Conservation (phyloP, 1,140 invertebrate species). For the Eueides isabella region DNA sequence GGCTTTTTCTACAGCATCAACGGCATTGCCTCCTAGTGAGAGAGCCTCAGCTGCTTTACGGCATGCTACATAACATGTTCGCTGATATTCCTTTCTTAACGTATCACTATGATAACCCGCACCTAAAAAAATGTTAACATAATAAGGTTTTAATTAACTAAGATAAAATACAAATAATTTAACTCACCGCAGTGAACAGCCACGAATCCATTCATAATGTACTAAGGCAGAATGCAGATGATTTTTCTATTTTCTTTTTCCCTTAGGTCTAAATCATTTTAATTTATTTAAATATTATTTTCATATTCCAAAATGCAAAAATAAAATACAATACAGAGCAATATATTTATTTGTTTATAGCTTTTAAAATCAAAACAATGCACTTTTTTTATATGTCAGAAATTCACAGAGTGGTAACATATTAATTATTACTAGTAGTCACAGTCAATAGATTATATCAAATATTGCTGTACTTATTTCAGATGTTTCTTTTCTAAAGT, state of each 20-base stretch:
- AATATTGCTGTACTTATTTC: no score
- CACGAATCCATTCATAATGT: slow-evolving; percentile 80
- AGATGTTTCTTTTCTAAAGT: no score
- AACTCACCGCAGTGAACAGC: slow-evolving; percentile 77
- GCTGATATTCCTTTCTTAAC: slow-evolving; percentile 78
- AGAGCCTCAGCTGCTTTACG: slow-evolving; percentile 87
- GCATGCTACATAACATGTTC: slow-evolving; percentile 85
- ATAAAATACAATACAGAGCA: not conserved
- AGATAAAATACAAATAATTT: slow-evolving; percentile 1
- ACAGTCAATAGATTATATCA: no score
- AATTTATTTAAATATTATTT: not conserved
- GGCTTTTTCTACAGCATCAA: slow-evolving; percentile 91
- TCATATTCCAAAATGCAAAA: not conserved
- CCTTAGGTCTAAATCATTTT: not conserved
- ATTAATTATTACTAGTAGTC: not conserved
- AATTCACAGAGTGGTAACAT: not conserved
- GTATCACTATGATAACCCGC: slow-evolving; percentile 79
- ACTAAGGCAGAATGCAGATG: slow-evolving; percentile 26
- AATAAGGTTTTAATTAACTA: not conserved
- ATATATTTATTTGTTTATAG: not conserved
- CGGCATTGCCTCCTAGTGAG: slow-evolving; percentile 85
- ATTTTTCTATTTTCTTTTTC: not conserved
- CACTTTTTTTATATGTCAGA: not conserved
- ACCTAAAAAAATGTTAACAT: slow-evolving; percentile 50
- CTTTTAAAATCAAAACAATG: slow-evolving; percentile 6